Evolutionary conservation across 1,140 invertebrate species (phyloP).

Genomic region (Holcopasites calliopsidis): DNA sequence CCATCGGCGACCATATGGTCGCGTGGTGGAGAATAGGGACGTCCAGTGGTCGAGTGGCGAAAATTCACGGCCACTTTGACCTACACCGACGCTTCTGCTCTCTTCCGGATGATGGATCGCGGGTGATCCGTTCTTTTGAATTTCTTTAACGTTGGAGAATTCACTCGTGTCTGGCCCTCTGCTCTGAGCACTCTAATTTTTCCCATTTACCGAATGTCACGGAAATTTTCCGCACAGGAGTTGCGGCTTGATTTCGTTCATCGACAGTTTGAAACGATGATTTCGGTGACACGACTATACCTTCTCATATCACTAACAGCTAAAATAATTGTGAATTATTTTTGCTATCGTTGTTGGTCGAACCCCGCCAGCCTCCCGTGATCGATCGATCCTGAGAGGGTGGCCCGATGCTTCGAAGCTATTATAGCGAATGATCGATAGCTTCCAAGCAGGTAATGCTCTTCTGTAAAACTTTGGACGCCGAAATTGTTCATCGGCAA

Average conservation of each 20-base stretch:
- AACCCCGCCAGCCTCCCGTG: neutral
- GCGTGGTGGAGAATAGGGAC: slow-evolving; percentile 43
- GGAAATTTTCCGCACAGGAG: too few species aligned
- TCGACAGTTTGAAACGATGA: too few species aligned
- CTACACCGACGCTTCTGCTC: slow-evolving; percentile 42
- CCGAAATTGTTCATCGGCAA: too few species aligned
- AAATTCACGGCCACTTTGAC: slow-evolving; percentile 64
- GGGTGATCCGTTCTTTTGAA: too few species aligned
- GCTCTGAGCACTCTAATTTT: neutral
- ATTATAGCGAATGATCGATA: slow-evolving; percentile 25
- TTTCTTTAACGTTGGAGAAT: too few species aligned
- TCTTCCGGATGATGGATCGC: slow-evolving; percentile 38
- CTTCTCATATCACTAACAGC: too few species aligned
- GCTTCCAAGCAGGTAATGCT: neutral
- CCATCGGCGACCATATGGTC: slow-evolving; percentile 79
- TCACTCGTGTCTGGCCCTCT: neutral
- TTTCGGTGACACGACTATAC: too few species aligned
- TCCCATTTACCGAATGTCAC: neutral
- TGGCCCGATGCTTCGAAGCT: neutral
- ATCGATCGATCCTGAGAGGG: neutral
- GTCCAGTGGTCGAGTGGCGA: slow-evolving; percentile 30
- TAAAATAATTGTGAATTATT: too few species aligned
- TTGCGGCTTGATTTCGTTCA: too few species aligned
- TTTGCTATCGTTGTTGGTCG: too few species aligned
- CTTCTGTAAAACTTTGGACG: too few species aligned